Evolutionary conservation across 2,797 vertebrate species (phyloP).

Genomic region (Astyanax mexicanus): DNA sequence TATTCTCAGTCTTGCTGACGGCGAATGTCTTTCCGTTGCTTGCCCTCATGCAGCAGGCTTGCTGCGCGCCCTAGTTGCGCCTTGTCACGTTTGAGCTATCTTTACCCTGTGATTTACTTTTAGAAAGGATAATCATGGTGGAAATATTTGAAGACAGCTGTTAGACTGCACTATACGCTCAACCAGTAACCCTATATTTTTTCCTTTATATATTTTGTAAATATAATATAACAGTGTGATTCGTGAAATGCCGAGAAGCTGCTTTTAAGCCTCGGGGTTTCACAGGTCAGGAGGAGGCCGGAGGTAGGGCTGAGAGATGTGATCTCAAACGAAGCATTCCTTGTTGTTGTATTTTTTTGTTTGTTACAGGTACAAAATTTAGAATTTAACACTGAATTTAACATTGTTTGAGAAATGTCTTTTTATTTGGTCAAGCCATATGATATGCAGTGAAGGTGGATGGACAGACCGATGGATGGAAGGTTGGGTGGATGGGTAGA

Average conservation of each 20-base stretch:
- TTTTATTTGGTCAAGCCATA: constrained; percentile 8
- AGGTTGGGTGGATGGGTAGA: too few relatives aligned
- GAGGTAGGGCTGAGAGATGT: constrained; percentile 20
- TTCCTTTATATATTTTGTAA: constrained; percentile 95
- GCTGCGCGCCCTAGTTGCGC: constrained; percentile 83
- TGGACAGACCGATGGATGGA: constrained; percentile 8
- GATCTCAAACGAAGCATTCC: constrained; percentile 76
- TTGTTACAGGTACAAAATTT: constrained; percentile 49
- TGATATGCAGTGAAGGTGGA: constrained; percentile 5
- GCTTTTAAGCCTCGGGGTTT: constrained; percentile 58
- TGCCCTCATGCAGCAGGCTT: constrained; percentile 47
- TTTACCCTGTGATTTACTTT: constrained; percentile 97
- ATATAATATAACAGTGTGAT: constrained; percentile 82
- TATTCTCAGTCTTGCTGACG: constrained; percentile 61
- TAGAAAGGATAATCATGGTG: constrained; percentile 96
- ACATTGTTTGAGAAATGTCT: constrained; percentile 20
- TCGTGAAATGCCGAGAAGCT: constrained; percentile 70
- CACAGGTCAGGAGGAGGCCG: constrained; percentile 22
- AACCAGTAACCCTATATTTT: constrained; percentile 94
- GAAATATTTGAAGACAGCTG: constrained; percentile 98
- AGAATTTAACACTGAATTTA: constrained; percentile 20
- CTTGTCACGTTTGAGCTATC: constrained; percentile 97
- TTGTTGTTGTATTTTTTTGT: constrained; percentile 52
- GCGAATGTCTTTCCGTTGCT: constrained; percentile 47
- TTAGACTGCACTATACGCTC: constrained; percentile 89